Base-by-base conservation (phyloP, 1,140 invertebrate species). In the Megalonaias nervosa region DNA sequence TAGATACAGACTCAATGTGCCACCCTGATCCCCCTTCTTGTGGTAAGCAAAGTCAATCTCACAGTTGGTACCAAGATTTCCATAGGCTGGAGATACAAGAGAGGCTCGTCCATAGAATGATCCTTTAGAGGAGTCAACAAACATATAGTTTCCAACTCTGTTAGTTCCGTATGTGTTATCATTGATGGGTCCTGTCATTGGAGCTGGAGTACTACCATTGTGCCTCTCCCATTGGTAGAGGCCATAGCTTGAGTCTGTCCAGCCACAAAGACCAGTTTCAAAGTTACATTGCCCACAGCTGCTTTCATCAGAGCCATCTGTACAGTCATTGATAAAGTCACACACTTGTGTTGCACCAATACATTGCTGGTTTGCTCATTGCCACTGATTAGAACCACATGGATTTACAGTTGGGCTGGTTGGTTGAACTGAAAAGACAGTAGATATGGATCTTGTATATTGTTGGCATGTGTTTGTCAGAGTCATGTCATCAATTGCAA, bases 401-500 rank as follows among this genome's bases (percentile, higher is more conserved):
- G 79, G 79, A 62, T 78, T 78, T 14, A 73, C 74, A 56, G 76
- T 82, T 31, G 86, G 83, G 48, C 72, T 58, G 19, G 67, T 80
- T 80, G 67, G 82, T 66, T 57, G 64, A 56, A 61, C 75, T 60
- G 75, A 72, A 19, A 68, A 69, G 21, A 76, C 74, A 55, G 77
- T 81, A 16, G 81, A 71, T 26, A 82, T 58, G 38, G 64, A 16
- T 31, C 81, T 80, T 19, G 58, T 67, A 67, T 78, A 83, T 15
- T 72, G 65, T 4, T 71, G 17, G 76, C 81, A 84, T n/a, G 26
- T 59, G 57, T 60, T 62, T 15, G 78, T 75, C 72, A 84, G 84
- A n/a, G 87, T 87, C 1, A 89, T 60, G 80, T 91, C 90, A 85
- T 91, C 90, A 59, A 90, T 83, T 16, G 87, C 89, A 78, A 91